A percentile compares a stretch with the other conserved stretches of the same genome.
phyloP scores from a whole-genome alignment of 2,797 vertebrate genomes.

The Scolopax bukidnonensis region DNA sequence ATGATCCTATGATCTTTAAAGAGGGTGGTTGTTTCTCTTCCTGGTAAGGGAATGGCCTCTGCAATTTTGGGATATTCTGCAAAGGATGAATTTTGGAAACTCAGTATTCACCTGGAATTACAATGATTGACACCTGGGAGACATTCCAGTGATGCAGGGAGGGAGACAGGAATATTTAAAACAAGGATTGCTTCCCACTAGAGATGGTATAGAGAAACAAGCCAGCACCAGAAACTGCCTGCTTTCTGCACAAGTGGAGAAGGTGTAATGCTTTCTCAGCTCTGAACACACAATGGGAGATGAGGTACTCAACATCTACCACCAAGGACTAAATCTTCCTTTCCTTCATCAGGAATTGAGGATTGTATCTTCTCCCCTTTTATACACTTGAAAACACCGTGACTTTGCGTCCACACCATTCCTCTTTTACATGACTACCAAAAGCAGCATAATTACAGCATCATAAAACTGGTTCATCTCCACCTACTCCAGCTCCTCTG shows the following conservation, averaged over 20 bases:
- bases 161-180: neutral
- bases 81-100: neutral
- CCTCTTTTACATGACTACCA: neutral
- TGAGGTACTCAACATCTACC: neutral
- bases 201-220: neutral
- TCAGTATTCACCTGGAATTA: neutral
- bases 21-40: neutral
- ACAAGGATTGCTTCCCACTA: neutral
- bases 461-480: neutral
- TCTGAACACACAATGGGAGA: neutral
- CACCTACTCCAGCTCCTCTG: neutral
- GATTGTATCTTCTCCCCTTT: neutral
- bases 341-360: neutral
- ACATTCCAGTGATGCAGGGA: rapidly evolving
- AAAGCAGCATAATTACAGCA: neutral
- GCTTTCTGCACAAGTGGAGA: neutral
- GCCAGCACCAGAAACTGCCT: neutral
- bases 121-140: neutral
- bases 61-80: neutral
- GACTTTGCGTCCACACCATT: neutral
- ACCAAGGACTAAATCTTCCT: neutral
- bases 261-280: neutral
- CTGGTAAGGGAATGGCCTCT: neutral
- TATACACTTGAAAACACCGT: neutral
- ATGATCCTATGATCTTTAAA: neutral